Conservation (phyloP, 2,113 vertebrate genomes). For the Pterophyllum scalare region DNA sequence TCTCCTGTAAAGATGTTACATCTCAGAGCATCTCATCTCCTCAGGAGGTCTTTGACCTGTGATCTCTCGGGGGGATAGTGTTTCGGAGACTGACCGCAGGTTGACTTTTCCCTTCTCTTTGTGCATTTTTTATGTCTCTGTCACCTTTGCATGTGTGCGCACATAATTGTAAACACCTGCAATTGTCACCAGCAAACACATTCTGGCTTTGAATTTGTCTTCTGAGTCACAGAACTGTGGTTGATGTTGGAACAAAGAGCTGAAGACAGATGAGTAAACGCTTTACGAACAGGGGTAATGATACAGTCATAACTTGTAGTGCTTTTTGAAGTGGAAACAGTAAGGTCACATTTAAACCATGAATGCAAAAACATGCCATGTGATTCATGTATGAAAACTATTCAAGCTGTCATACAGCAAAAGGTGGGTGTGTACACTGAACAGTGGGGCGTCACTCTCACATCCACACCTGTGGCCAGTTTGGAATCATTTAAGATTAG, state of each 20-base stretch:
- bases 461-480: not conserved
- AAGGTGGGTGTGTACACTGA: too few relatives aligned
- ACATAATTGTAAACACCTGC: slow-evolving; percentile 20
- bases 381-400: not conserved
- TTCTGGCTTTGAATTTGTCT: slow-evolving; percentile 48
- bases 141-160: slow-evolving; percentile 19
- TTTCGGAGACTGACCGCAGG: slow-evolving; percentile 32
- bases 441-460: not conserved
- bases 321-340: not conserved
- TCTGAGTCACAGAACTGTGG: slow-evolving; percentile 11
- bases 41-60: slow-evolving; percentile 60
- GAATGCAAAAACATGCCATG: not conserved
- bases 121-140: slow-evolving; percentile 13
- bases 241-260: slow-evolving; percentile 21
- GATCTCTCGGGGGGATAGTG: slow-evolving; percentile 46
- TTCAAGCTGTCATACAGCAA: not conserved
- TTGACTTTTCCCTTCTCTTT: slow-evolving; percentile 37
- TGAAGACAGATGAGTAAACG: slow-evolving; percentile 1
- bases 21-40: slow-evolving; percentile 60
- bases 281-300: not conserved
- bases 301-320: not conserved
- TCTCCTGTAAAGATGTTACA: slow-evolving; percentile 39
- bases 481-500: not conserved
- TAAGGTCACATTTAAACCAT: not conserved
- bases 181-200: slow-evolving; percentile 15